A percentile compares a stretch with the other conserved stretches of the same genome.
Evolutionary conservation across 1,140 invertebrate species (phyloP).

Genomic region (Acromyrmex heyeri): DNA sequence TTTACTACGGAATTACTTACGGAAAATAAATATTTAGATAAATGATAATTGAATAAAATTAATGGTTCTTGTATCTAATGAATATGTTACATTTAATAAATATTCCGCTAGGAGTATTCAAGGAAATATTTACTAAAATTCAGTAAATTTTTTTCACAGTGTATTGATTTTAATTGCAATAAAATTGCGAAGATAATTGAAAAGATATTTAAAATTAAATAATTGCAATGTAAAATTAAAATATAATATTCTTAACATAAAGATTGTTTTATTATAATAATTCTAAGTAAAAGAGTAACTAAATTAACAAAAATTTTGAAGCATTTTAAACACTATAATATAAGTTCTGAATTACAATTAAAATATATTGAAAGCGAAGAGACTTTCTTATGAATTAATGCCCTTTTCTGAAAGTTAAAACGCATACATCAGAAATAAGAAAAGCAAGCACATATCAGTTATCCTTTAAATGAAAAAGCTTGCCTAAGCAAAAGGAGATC

Average conservation of each 20-base stretch:
- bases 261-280: neutral
- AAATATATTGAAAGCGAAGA: neutral
- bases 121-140: too few species aligned
- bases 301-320: neutral
- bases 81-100: too few species aligned
- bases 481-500: constrained; percentile 5
- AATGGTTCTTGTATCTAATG: too few species aligned
- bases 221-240: neutral
- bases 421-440: neutral
- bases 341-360: neutral
- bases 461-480: constrained; percentile 4
- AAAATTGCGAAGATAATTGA: neutral
- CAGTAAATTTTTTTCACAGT: too few species aligned
- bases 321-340: neutral
- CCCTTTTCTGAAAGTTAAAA: neutral
- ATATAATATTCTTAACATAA: neutral
- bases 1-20: too few species aligned
- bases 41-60: too few species aligned
- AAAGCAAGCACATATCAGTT: neutral
- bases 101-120: too few species aligned
- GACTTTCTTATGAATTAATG: neutral
- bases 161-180: neutral
- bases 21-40: too few species aligned
- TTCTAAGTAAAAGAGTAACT: neutral
- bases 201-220: neutral